phyloP scores from a whole-genome alignment of 2,797 vertebrate genomes.

The Miichthys miiuy region DNA sequence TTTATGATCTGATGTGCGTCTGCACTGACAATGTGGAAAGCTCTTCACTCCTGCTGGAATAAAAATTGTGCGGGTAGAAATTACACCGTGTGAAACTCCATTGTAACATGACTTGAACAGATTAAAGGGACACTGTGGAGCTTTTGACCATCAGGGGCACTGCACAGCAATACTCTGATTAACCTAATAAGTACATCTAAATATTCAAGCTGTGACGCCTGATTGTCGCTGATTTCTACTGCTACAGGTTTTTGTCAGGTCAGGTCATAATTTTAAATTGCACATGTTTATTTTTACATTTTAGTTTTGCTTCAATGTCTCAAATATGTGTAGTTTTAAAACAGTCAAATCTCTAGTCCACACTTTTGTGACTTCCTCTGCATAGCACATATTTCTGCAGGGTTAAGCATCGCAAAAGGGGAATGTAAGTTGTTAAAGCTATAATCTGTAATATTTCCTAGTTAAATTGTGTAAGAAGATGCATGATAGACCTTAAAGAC shows the following conservation, averaged over 20 bases:
- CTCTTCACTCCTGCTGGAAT: conserved; percentile 31
- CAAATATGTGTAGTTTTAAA: too few species aligned
- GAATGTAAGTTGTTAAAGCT: background rate
- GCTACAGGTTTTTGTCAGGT: too few species aligned
- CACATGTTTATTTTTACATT: background rate
- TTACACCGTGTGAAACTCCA: background rate
- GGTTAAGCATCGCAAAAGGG: background rate
- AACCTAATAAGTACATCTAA: background rate
- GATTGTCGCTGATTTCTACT: background rate
- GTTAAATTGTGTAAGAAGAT: too few species aligned
- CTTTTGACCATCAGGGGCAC: background rate
- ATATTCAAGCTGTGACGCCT: background rate
- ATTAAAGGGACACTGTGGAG: conserved; percentile 22
- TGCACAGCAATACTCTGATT: background rate
- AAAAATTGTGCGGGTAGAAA: conserved; percentile 6
- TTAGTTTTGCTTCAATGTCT: too few species aligned
- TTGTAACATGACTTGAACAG: conserved; percentile 15
- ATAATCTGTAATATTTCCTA: too few species aligned
- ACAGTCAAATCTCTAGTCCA: background rate
- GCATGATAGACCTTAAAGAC: too few species aligned
- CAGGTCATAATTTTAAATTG: too few species aligned
- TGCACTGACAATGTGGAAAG: conserved; percentile 27
- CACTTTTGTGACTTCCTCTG: background rate
- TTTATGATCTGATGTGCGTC: conserved; percentile 42
- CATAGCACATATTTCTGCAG: background rate